Conservation (phyloP, 1,140 invertebrate genomes). For the Zaprionus capensis region DNA sequence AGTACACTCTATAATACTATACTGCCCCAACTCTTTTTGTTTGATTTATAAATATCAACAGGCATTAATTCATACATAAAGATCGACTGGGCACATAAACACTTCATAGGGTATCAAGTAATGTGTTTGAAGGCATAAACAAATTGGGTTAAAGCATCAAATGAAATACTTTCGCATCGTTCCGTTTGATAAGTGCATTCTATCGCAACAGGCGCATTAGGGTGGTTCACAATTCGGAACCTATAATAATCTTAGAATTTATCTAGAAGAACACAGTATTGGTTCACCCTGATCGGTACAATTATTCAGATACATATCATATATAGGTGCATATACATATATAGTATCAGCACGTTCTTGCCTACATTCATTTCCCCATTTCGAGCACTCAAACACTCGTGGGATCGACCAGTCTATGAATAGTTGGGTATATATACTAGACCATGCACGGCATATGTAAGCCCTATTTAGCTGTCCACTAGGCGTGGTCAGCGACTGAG, state of each 20-base stretch:
- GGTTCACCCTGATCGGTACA: not conserved
- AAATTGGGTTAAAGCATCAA: not conserved
- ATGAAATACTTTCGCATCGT: slow-evolving; percentile 4
- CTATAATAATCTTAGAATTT: not conserved
- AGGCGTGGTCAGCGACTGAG: not conserved
- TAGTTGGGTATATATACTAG: not conserved
- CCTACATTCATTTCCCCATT: not conserved
- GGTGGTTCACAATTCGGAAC: not conserved
- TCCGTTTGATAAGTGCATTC: slow-evolving; percentile 5
- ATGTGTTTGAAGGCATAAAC: not conserved
- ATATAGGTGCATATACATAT: not conserved
- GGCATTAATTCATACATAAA: not conserved
- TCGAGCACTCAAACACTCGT: not conserved
- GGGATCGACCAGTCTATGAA: not conserved
- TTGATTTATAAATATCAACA: not conserved
- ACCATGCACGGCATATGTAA: not conserved
- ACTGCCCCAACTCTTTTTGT: not conserved
- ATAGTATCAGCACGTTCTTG: not conserved
- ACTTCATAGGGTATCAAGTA: not conserved
- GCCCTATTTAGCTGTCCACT: not conserved
- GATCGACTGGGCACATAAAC: not conserved
- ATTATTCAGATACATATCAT: not conserved
- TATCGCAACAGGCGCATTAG: not conserved
- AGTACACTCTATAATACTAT: no score
- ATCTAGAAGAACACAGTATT: not conserved